A percentile compares a stretch with the other conserved stretches of the same genome.
Evolutionary conservation across 23 tunicate genomes (phyloP).

Genomic region (Halocynthia roretzi): DNA sequence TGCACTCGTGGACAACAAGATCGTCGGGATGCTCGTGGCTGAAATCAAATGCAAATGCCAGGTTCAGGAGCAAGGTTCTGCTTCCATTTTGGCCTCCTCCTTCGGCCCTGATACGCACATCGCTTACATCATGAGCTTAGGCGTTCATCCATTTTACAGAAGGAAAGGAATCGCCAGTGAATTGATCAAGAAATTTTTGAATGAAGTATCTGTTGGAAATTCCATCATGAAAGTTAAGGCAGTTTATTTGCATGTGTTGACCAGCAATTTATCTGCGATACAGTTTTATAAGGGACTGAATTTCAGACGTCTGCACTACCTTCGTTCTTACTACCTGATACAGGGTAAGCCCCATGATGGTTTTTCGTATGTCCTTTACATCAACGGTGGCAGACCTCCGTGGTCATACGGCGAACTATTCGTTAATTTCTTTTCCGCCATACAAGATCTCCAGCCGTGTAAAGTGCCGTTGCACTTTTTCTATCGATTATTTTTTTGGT

Average conservation of each 20-base stretch:
- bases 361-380: slow-evolving; percentile 73
- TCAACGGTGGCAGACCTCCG: slow-evolving; percentile 74
- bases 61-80: slow-evolving; percentile 54
- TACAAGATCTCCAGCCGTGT: slow-evolving; percentile 34
- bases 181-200: slow-evolving; percentile 46
- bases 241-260: slow-evolving; percentile 68
- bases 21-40: slow-evolving; percentile 71
- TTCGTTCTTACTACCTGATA: slow-evolving; percentile 73
- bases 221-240: slow-evolving; percentile 46
- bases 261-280: slow-evolving; percentile 61
- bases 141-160: slow-evolving; percentile 42
- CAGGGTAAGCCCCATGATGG: slow-evolving; percentile 54
- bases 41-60: slow-evolving; percentile 76
- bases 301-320: slow-evolving; percentile 54
- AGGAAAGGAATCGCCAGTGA: slow-evolving; percentile 67
- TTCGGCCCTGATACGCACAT: slow-evolving; percentile 55
- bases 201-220: slow-evolving; percentile 6
- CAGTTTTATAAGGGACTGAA: slow-evolving; percentile 62
- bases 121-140: slow-evolving; percentile 75
- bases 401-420: slow-evolving; percentile 37
- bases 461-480: neutral
- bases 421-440: neutral
- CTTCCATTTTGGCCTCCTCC: slow-evolving; percentile 42
- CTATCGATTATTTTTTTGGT: no score
- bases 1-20: slow-evolving; percentile 51